These are phyloP conservation scores for Drymodes brunneopygia DNA, from an alignment of 2,113 vertebrate species.

Conservation along the genomic window DNA sequence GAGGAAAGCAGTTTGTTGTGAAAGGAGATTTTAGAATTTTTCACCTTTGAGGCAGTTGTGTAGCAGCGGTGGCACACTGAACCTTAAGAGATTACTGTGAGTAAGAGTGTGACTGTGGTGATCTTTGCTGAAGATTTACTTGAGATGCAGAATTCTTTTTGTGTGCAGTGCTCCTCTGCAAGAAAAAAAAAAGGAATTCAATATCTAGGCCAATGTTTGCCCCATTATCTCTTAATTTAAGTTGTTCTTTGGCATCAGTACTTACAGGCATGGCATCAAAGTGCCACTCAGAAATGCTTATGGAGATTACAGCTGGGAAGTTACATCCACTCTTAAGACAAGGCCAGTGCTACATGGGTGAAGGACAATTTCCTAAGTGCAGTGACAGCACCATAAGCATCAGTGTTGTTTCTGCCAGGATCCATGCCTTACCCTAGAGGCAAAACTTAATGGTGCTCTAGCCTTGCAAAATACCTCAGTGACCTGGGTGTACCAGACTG, in stretches of 20 bases:
- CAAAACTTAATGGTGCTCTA: not conserved
- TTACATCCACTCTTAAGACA: not conserved
- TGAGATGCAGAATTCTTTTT: not conserved
- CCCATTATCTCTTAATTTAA: not conserved
- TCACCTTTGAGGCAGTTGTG: not conserved
- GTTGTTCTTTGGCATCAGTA: not conserved
- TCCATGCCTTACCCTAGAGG: rapidly evolving
- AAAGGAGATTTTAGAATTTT: not conserved
- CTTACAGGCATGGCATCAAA: not conserved
- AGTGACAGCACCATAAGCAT: not conserved
- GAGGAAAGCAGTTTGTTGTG: not conserved
- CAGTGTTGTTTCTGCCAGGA: not conserved
- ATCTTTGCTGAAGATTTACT: not conserved
- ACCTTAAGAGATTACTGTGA: not conserved
- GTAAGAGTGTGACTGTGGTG: not conserved
- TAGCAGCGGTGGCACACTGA: not conserved
- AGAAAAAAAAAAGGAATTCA: not conserved
- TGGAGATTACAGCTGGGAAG: not conserved
- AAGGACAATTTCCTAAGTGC: not conserved
- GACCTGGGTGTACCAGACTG: not conserved
- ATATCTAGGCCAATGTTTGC: not conserved
- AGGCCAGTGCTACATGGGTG: not conserved
- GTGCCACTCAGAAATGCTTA: not conserved
- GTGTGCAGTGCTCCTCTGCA: not conserved
- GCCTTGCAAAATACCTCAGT: not conserved